Evolutionary conservation across 2,888 invertebrate species (phyloP), one percentile per base, ranked within the genome.

Genomic region (Chelonus formosanus): DNA sequence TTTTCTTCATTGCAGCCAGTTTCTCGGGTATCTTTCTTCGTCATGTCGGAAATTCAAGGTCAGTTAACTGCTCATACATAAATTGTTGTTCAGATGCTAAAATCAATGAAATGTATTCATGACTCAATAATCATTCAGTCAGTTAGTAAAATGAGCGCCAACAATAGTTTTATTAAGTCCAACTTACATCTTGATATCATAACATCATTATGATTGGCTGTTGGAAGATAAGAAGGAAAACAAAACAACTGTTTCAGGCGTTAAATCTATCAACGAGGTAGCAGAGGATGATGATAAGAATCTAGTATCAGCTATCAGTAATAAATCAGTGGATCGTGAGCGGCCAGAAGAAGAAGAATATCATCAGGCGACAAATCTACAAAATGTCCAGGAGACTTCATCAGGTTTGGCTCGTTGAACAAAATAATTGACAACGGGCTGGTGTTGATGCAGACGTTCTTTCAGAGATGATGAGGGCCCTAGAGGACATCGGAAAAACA

Each of bases 41-140:
- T 73, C 76, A 83, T 83, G 83, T 83, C 83, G 76, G 80, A 76
- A 74, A 71, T 72, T 72, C 79, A 82, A 82, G 82, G 83, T 82
- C 75, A 77, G 78, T 71, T 69, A 63, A 35, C 52, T 7, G 50
- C 58, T 59, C 20, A 35, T 8, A 34, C 47, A n/a, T 32, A 32
- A n/a, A n/a, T 47, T 47, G 36, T 47, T 47, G 36, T 55, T 55
- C 20, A 52, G 7, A 3, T 34, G 34, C 32, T 48, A 20, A 32
- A 32, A 32, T 52, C 52, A 52, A 8, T 52, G 31, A 32, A 32
- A 32, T 5, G 6, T 8, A 31, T 31, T 32, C 31, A 32, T 6
- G 5, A 52, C 40, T 40, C 40, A 40, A 50, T 50, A n/a, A 20
- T 50, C 20, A 20, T 20, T 20, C 20, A 20, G 1, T 50, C 48